Percentiles rank a stretch among this genome's conserved stretches.
These are phyloP conservation scores for Percina caprodes DNA, from an alignment of 2,113 vertebrate species.

Conservation along the genomic window DNA sequence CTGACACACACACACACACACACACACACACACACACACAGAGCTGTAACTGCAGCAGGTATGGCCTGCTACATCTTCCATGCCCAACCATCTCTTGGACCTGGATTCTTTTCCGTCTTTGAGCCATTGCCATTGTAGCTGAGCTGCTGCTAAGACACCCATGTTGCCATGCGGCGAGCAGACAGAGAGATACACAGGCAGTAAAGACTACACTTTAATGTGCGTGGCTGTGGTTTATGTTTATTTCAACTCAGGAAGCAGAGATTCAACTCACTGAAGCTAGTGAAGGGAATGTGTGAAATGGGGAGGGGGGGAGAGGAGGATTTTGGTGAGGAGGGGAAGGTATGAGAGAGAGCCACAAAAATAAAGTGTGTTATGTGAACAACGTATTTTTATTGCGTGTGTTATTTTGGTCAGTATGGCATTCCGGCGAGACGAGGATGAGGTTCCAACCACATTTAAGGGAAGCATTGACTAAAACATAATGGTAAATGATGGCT, in stretches of 20 bases:
- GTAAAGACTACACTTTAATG: not conserved
- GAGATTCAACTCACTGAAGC: conserved; percentile 3
- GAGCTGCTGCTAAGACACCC: not conserved
- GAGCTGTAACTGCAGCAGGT: not conserved
- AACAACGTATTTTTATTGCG: not conserved
- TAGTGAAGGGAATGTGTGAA: conserved; percentile 14
- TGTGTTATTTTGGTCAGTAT: not conserved
- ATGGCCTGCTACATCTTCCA: not conserved
- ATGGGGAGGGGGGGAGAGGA: not conserved
- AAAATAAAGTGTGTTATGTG: not conserved
- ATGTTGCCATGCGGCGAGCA: not conserved
- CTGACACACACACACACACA: not conserved
- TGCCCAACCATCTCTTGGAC: not conserved
- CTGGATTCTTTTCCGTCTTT: not conserved
- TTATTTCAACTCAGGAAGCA: conserved; percentile 35
- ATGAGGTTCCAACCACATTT: not conserved
- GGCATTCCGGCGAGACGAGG: not conserved
- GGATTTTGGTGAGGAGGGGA: not conserved
- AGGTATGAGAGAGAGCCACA: not conserved
- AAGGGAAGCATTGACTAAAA: not conserved
- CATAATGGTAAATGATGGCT: not conserved
- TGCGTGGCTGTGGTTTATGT: conserved; percentile 8
- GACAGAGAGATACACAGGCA: not conserved
- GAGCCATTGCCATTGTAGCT: not conserved
- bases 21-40: not conserved